Percentiles rank a stretch among this genome's conserved stretches.
Evolutionary conservation across 1,140 invertebrate species (phyloP).

Genomic region (Drosophila nikananu): DNA sequence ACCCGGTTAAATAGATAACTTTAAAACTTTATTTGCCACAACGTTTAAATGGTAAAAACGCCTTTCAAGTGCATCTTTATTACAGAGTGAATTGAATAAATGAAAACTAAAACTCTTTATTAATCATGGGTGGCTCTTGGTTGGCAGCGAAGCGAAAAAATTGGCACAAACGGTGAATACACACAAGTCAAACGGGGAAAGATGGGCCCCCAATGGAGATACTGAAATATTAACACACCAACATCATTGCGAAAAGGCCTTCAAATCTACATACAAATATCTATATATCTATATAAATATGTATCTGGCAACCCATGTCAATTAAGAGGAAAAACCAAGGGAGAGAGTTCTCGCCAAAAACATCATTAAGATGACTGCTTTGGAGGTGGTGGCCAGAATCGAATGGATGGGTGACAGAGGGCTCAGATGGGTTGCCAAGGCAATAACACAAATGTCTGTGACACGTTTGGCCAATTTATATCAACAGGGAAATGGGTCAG

Average conservation of each 20-base stretch:
- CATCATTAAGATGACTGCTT: slow-evolving; percentile 57
- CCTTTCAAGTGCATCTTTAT: too few relatives aligned
- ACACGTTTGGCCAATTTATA: slow-evolving; percentile 69
- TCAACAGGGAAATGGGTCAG: slow-evolving; percentile 11
- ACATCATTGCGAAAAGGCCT: neutral
- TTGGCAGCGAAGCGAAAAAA: slow-evolving; percentile 35
- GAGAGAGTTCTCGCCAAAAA: slow-evolving; percentile 59
- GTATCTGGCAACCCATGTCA: slow-evolving; percentile 47
- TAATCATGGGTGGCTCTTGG: slow-evolving; percentile 44
- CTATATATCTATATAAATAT: neutral
- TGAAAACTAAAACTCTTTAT: slow-evolving; percentile 24
- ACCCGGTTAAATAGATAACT: neutral
- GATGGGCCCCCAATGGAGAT: neutral
- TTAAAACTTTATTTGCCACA: neutral
- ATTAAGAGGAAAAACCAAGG: slow-evolving; percentile 41
- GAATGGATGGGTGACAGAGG: slow-evolving; percentile 2
- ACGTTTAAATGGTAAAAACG: too few relatives aligned
- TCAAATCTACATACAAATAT: neutral
- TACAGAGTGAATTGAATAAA: neutral
- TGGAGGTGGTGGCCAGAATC: slow-evolving; percentile 4
- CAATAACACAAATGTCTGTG: slow-evolving; percentile 70
- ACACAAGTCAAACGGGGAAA: slow-evolving; percentile 10
- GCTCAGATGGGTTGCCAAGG: slow-evolving; percentile 22
- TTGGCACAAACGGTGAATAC: slow-evolving; percentile 10
- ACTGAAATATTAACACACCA: slow-evolving; percentile 7